phyloP scores from a whole-genome alignment of 2,113 vertebrate species.

The Gymnobelideus leadbeateri region DNA sequence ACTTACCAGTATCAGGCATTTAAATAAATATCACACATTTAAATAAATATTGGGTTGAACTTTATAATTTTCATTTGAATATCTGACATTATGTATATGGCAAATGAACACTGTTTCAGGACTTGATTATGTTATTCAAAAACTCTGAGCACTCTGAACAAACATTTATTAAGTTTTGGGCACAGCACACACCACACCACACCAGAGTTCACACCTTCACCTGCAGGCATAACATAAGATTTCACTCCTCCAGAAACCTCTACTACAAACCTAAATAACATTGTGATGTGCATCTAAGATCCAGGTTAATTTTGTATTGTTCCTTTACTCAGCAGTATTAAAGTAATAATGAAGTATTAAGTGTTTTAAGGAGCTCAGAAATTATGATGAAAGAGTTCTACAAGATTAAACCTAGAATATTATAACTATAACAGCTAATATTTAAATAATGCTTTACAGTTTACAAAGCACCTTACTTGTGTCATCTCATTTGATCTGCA shows the following conservation, averaged over 20 bases:
- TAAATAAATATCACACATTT: neutral
- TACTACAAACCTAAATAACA: neutral
- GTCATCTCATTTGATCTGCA: neutral
- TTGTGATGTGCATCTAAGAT: conserved; percentile 22
- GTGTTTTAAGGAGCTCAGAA: neutral
- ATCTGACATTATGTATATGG: neutral
- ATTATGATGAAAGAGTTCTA: neutral
- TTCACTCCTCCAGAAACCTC: neutral
- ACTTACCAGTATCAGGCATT: neutral
- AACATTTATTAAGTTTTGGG: neutral
- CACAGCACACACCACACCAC: neutral
- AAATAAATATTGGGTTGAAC: neutral
- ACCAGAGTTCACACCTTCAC: neutral
- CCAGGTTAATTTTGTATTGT: conserved; percentile 1
- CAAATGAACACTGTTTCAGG: neutral
- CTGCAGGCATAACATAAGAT: neutral
- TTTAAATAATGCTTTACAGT: neutral
- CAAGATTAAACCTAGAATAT: conserved; percentile 2
- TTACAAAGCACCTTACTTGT: neutral
- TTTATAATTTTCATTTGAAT: neutral
- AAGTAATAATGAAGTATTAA: neutral
- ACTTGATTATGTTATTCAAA: neutral
- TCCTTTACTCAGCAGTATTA: neutral
- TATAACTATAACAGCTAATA: neutral
- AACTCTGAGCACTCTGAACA: neutral